Base-by-base conservation (phyloP, 2,113 vertebrate genomes). In the Daphoenositta chrysoptera region DNA sequence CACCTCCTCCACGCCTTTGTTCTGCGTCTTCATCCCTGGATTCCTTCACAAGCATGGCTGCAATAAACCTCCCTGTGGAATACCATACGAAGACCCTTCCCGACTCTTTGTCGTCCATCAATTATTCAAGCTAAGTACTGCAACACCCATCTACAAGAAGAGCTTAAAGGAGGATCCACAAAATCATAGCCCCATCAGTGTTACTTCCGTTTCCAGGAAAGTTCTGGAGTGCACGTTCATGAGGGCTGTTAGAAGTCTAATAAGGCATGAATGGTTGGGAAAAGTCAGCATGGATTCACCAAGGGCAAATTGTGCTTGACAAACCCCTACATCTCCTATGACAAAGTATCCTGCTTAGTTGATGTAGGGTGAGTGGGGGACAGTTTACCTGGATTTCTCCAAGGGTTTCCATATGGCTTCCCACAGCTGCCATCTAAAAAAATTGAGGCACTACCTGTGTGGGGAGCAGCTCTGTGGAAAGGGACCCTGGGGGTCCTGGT, bases 341-440 rank as follows among this genome's bases (percentile, higher is more conserved):
- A 30, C 15, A 70, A 69, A 24, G 3, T 8, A 40, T n/a, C 19
- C 6, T 45, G 15, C 7, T 40, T 24, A 26, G 13, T 1, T 30
- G 47, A n/a, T 47, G 47, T 40, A 28, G 28, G 6, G 24, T 0
- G 0, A 40, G 7, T 14, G 15, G 28, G 23, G 12, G 12, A 13
- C 0, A 0, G 33, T 44, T 27, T 23, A 28, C 19, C 37, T 61
- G n/a, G 24, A 40, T 63, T 63, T 70, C 40, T 40, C 47, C 24
- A 20, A 63, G 40, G 16, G 3, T 40, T 79, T 87, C 47, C 30
- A 9, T 26, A 15, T 26, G 8, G 8, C 26, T 79, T 70, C 24
- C 20, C 13, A 21, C 28, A 40, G 20, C 13, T 5, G 1, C 9
- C 20, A 63, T 16, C n/a, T n/a, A 54, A 61, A 54, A 24, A 40